These are phyloP conservation scores for Omphaloscelis lunosa DNA, from an alignment of 2,888 invertebrate species.

Conservation along the genomic window DNA sequence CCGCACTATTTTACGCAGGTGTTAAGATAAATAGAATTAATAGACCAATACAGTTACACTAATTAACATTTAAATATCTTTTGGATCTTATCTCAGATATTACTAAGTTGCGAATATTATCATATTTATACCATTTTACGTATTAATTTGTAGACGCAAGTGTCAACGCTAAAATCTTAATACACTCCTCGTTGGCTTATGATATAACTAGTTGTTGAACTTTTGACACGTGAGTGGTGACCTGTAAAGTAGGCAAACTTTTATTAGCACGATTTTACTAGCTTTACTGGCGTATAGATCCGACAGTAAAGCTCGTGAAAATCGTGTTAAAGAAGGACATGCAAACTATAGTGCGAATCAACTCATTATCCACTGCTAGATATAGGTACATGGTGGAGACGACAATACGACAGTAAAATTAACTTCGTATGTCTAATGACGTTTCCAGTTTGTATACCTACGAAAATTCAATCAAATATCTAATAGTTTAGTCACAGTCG, in stretches of 20 bases:
- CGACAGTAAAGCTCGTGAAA: background rate
- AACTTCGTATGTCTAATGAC: too few species aligned
- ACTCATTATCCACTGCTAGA: too few species aligned
- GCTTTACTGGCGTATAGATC: too few species aligned
- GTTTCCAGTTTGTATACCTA: too few species aligned
- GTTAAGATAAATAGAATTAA: slow-evolving; percentile 35
- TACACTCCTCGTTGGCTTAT: slow-evolving; percentile 15
- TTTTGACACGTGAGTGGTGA: slow-evolving; percentile 52
- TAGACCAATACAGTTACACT: slow-evolving; percentile 46
- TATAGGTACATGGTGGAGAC: too few species aligned
- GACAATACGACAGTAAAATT: too few species aligned
- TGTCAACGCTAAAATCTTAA: slow-evolving; percentile 49
- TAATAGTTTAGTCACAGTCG: background rate
- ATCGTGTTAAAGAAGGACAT: background rate
- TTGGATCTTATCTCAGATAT: slow-evolving; percentile 40
- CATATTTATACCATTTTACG: slow-evolving; percentile 55
- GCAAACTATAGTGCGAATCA: background rate
- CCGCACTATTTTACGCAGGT: slow-evolving; percentile 28
- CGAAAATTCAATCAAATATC: too few species aligned
- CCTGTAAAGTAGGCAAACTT: background rate
- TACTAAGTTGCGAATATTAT: slow-evolving; percentile 47
- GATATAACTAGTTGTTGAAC: slow-evolving; percentile 19
- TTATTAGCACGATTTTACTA: too few species aligned
- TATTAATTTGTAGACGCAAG: slow-evolving; percentile 45
- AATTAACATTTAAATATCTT: slow-evolving; percentile 59